A percentile compares a stretch with the other conserved stretches of the same genome.
These are phyloP conservation scores for Sebastes glaucus DNA, from an alignment of 2,797 vertebrate genomes.

Conservation along the genomic window DNA sequence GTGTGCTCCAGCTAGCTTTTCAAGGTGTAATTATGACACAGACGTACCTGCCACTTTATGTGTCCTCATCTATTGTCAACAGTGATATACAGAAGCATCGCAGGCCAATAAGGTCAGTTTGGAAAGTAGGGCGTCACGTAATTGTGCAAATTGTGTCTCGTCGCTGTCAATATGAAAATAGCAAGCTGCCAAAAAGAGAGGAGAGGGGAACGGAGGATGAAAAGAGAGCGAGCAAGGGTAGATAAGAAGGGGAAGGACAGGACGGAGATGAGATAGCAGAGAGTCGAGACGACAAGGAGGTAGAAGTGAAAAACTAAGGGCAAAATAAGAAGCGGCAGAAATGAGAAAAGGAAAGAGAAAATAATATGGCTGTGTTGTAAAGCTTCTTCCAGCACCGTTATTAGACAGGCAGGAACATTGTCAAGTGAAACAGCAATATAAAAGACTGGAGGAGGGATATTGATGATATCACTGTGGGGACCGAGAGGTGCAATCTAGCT, in stretches of 20 bases:
- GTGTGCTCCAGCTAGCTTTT: background rate
- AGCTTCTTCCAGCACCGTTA: slow-evolving; percentile 31
- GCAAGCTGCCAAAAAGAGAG: slow-evolving; percentile 2
- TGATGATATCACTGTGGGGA: slow-evolving; percentile 45
- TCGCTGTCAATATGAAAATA: slow-evolving; percentile 26
- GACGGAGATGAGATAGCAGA: slow-evolving; percentile 38
- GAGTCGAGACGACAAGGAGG: slow-evolving; percentile 4
- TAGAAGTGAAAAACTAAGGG: slow-evolving; percentile 14
- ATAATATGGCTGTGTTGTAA: slow-evolving; percentile 27
- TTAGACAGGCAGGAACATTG: slow-evolving; percentile 39
- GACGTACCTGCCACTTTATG: background rate
- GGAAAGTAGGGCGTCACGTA: slow-evolving; percentile 27
- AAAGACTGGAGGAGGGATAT: slow-evolving; percentile 52
- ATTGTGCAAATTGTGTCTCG: slow-evolving; percentile 20
- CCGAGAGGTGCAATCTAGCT: slow-evolving; percentile 19
- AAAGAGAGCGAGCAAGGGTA: slow-evolving; percentile 23
- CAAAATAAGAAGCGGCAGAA: slow-evolving; percentile 26
- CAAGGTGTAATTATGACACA: slow-evolving; percentile 35
- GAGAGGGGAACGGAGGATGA: slow-evolving; percentile 6
- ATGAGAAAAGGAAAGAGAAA: slow-evolving; percentile 3
- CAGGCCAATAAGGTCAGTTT: slow-evolving; percentile 4
- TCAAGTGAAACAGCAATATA: slow-evolving; percentile 49
- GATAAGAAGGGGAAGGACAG: slow-evolving; percentile 47
- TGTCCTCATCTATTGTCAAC: slow-evolving; percentile 21
- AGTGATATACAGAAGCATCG: background rate